Base-by-base conservation (phyloP, 2,888 invertebrate genomes). In the Acrobasis consociella region DNA sequence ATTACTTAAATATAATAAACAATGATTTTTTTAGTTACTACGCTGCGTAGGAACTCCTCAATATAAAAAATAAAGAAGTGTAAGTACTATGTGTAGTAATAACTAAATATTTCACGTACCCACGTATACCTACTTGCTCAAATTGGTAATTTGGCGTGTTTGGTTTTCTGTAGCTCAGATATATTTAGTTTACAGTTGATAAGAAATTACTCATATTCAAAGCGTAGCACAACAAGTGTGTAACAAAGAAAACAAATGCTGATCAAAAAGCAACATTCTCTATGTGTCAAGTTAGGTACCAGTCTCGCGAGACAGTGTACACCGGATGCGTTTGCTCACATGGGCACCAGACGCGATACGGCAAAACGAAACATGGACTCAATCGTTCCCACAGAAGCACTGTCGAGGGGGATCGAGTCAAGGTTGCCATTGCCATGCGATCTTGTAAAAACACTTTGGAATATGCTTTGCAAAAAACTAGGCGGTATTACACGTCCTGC, bases 321-420 rank as follows among this genome's bases (percentile, higher is more conserved):
- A 81, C 88, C 90, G 89, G 89, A 89, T 89, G 87, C 86, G 84
- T 74, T 72, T 72, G 80, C 87, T 91, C 91, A 91, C 86, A 89
- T 91, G 91, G 85, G 72, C 80, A 80, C 85, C 91, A 91, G 88
- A 87, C 90, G 87, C 73, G 74, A 74, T 75, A 67, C 81, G 74
- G 81, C 80, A 82, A 81, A 83, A 81, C 80, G 80, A 83, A 86
- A 83, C 78, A 83, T 83, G 82, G 79, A 81, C 82, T 76, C 78
- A 75, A 77, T 81, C 78, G 85, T 89, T 91, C 90, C 90, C 91
- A 91, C 91, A 91, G 86, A 83, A 81, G 74, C 81, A 76, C 77
- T 79, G 77, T 82, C 75, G 77, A 83, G 82, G 85, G n/a, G 87
- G 83, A 83, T 79, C 83, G 79, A 85, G 80, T 86, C 89, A 87